phyloP scores from a whole-genome alignment of 1,140 invertebrate species.

The Plectus sambesii region DNA sequence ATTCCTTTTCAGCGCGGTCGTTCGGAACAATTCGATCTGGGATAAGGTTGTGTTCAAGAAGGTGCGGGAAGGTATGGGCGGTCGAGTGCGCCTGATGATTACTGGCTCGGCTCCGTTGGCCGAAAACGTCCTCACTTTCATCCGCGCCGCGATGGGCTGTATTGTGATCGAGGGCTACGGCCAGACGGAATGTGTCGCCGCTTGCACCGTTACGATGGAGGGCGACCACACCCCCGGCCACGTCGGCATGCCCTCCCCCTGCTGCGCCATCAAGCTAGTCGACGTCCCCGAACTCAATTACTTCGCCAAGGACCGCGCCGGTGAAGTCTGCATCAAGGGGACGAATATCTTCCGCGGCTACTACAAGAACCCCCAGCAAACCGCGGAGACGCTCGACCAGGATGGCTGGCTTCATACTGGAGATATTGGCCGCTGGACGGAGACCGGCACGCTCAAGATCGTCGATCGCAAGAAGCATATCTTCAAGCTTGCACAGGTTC shows the following conservation, averaged over 20 bases:
- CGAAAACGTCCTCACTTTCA: slow-evolving; percentile 82
- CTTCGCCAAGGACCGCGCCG: slow-evolving; percentile 36
- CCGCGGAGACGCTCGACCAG: slow-evolving; percentile 47
- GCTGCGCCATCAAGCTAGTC: slow-evolving; percentile 40
- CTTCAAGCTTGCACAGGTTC: slow-evolving; percentile 51
- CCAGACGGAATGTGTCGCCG: slow-evolving; percentile 87
- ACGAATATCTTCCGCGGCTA: slow-evolving; percentile 46
- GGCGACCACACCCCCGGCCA: slow-evolving; percentile 41
- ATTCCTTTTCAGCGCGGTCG: slow-evolving; percentile 29
- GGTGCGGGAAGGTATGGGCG: slow-evolving; percentile 60
- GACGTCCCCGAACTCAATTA: slow-evolving; percentile 46
- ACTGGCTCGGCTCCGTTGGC: slow-evolving; percentile 86
- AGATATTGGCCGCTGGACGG: slow-evolving; percentile 46
- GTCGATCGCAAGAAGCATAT: slow-evolving; percentile 54
- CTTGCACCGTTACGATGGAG: slow-evolving; percentile 57
- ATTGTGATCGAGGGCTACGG: slow-evolving; percentile 69
- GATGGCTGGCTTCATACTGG: slow-evolving; percentile 49
- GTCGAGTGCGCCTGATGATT: slow-evolving; percentile 74
- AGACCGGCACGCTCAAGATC: slow-evolving; percentile 51
- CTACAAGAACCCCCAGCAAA: slow-evolving; percentile 48
- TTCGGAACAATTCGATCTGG: slow-evolving; percentile 35
- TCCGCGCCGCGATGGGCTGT: slow-evolving; percentile 77
- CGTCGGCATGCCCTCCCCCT: slow-evolving; percentile 44
- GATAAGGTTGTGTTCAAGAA: slow-evolving; percentile 44
- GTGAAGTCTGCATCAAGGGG: slow-evolving; percentile 41